Base-by-base conservation (phyloP, 2,888 invertebrate genomes). In the Agriopis aurantiaria region DNA sequence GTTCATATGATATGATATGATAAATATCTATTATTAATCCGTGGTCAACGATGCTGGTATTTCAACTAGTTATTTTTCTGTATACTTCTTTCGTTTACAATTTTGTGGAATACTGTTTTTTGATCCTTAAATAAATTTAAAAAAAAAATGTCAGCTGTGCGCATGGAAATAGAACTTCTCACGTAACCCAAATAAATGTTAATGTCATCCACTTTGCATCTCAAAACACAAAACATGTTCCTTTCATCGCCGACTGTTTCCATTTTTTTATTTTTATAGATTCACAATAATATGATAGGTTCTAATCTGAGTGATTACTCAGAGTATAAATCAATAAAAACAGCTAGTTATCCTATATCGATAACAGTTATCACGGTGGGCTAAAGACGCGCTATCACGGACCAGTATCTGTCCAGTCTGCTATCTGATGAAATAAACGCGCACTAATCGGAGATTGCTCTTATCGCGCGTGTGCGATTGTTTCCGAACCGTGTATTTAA, bases 401-500 rank as follows among this genome's bases (percentile, higher is more conserved):
- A 23, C 23, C n/a, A 12, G 12, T 55, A 55, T 66, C 52, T 58
- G 63, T 63, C 58, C 45, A 56, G 40, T 56, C 40, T 2, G 45
- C 65, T 72, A 80, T 82, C 75, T 74, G 81, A 76, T 62, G 52
- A 43, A 49, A 75, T 80, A 85, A 89, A 85, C 84, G 77, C 55
- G 71, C 74, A 81, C 84, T 88, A 86, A 89, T 87, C 85, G 87
- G 79, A 77, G 85, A 89, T 89, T 88, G 89, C 85, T 87, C 87
- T 92, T 91, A 90, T 91, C 91, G 85, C 81, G 79, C 82, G 79
- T 88, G 91, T 89, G 87, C 85, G 86, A 91, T 92, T 92, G 92
- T 92, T 92, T 91, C 88, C 85, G 84, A 86, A 82, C 84, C 84
- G 88, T 89, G 89, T 92, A 91, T 92, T 92, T 93, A 93, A 93